Evolutionary conservation across 2,797 vertebrate genomes (phyloP).

Genomic region (Spondyliosoma cantharus): DNA sequence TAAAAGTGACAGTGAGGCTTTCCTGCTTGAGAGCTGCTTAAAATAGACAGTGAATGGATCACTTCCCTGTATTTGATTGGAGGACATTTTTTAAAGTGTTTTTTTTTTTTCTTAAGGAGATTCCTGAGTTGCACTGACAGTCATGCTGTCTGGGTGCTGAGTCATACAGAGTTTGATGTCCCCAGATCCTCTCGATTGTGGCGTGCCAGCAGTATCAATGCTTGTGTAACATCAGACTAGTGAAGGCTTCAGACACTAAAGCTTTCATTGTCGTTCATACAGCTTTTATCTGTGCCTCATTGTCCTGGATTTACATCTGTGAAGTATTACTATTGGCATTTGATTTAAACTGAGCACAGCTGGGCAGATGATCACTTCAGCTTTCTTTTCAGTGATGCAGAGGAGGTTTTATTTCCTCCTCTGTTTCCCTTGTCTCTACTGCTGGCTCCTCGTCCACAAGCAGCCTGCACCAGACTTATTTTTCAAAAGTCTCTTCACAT

Average conservation of each 20-base stretch:
- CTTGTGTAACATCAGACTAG: conserved; percentile 35
- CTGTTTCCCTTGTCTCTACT: conserved; percentile 44
- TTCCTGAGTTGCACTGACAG: conserved; percentile 37
- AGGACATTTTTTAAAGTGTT: conserved; percentile 21
- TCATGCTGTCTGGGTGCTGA: conserved; percentile 36
- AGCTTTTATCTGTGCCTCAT: conserved; percentile 22
- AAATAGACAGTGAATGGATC: conserved; percentile 35
- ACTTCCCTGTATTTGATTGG: conserved; percentile 24
- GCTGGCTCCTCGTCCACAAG: conserved; percentile 63
- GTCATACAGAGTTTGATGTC: conserved; percentile 44
- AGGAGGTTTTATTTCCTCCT: conserved; percentile 55
- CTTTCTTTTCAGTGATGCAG: conserved; percentile 56
- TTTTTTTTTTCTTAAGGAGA: conserved; percentile 26
- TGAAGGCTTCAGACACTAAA: conserved; percentile 25
- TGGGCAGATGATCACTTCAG: conserved; percentile 52
- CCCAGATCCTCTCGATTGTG: conserved; percentile 27
- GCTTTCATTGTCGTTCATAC: conserved; percentile 17
- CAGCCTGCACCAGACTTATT: conserved; percentile 64
- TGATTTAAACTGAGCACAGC: conserved; percentile 56
- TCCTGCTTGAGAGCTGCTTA: neutral
- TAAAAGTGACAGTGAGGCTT: conserved; percentile 12
- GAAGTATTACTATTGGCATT: conserved; percentile 12
- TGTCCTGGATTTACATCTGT: conserved; percentile 12
- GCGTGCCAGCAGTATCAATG: neutral
- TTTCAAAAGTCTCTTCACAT: conserved; percentile 72